phyloP scores from a whole-genome alignment of 2,888 invertebrate genomes.

The Drosophila mettleri region DNA sequence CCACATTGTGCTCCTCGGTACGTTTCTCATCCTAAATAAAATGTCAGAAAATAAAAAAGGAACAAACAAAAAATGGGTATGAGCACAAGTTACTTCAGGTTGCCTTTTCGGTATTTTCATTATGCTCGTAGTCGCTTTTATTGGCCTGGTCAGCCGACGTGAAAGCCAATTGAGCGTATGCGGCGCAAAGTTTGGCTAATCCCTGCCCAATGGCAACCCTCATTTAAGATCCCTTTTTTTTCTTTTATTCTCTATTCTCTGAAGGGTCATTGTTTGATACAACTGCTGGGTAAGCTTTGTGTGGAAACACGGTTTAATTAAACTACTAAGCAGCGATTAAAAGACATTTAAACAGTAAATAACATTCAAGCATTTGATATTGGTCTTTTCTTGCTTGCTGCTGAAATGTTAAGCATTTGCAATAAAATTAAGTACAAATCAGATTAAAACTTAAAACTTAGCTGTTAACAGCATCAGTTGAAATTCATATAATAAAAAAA shows the following conservation, averaged over 20 bases:
- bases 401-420: neutral
- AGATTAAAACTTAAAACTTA: neutral
- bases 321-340: slow-evolving; percentile 67
- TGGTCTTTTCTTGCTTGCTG: slow-evolving; percentile 6
- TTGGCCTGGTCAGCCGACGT: slow-evolving; percentile 41
- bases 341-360: slow-evolving; percentile 59
- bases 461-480: neutral
- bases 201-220: slow-evolving; percentile 55
- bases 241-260: slow-evolving; percentile 29
- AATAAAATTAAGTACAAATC: neutral
- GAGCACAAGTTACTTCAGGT: slow-evolving; percentile 47
- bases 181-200: slow-evolving; percentile 58
- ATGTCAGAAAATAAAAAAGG: neutral
- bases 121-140: slow-evolving; percentile 43
- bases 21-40: slow-evolving; percentile 88
- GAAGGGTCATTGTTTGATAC: slow-evolving; percentile 59
- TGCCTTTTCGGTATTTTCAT: slow-evolving; percentile 50
- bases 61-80: slow-evolving; percentile 5
- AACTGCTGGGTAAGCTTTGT: slow-evolving; percentile 24
- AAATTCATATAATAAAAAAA: too few relatives aligned
- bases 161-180: slow-evolving; percentile 66
- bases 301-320: slow-evolving; percentile 62
- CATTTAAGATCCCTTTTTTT: slow-evolving; percentile 56
- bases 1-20: slow-evolving; percentile 94
- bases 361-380: slow-evolving; percentile 35